Evolutionary conservation across 1,140 invertebrate genomes (phyloP), one percentile per base, ranked within the genome.

Genomic region (Camponotus vicinus): DNA sequence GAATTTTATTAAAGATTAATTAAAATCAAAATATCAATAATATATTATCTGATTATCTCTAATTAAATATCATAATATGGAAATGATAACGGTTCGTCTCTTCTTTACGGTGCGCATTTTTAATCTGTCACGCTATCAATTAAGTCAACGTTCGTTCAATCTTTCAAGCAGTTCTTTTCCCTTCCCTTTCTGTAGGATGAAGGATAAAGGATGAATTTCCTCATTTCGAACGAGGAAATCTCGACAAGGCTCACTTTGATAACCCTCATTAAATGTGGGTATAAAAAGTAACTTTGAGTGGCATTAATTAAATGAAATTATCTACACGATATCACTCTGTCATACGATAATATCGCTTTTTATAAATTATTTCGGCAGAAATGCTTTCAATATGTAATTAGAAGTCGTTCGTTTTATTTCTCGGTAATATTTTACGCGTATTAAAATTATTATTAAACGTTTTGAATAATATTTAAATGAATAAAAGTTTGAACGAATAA

Each of bases 271-370:
- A 49, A 66, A 66, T 49, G 76, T 37, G 18, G 8, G 40, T 34
- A 34, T 78, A 78, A 78, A 64, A 66, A 78, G 75, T 78, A 27
- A 78, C 75, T 78, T 78, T 78, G 75, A 78, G 59, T 45, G 59
- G 42, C 59, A 66, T 37, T 40, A 78, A 78, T 78, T 59, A 78
- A 78, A 78, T 78, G 18, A 78, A 78, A 78, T 78, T 78, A 78
- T 78, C 27, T 40, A 21, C 27, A 15, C 13, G 18, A 78, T 40
- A 57, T 34, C 59, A 66, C 21, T 78, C 32, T 49, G 11, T 40
- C 59, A 66, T 78, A 34, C 57, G 40, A 40, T 63, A 77, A 64
- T 77, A 77, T 40, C 9, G 11, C 8, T 77, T 40, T 75, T 75
- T 42, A 75, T 15, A 37, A 13, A 75, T 37, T 37, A 59, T 75